Conservation (phyloP, 2,113 vertebrate genomes). For the Leiothrix lutea region DNA sequence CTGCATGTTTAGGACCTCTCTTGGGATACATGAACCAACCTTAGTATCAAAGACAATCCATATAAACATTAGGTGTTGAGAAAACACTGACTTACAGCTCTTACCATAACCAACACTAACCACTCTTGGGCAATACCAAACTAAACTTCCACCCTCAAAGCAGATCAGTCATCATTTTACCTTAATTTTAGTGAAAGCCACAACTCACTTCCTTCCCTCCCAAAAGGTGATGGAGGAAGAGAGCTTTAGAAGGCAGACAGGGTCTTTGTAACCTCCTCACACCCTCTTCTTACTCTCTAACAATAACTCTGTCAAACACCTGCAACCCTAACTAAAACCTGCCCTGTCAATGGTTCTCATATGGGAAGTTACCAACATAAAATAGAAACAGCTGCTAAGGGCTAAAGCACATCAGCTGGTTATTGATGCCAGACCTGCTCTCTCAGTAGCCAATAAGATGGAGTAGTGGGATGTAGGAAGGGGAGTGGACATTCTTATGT, state of each 20-base stretch:
- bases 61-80: neutral
- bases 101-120: neutral
- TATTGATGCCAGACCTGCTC: neutral
- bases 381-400: neutral
- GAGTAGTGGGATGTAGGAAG: neutral
- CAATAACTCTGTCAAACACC: neutral
- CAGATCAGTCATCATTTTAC: neutral
- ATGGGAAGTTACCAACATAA: neutral
- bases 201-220: neutral
- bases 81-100: neutral
- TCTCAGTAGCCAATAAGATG: neutral
- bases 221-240: neutral
- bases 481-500: neutral
- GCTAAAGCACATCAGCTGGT: neutral
- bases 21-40: neutral
- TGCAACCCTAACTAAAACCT: neutral
- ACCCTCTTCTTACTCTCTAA: neutral
- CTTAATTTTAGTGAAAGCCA: neutral
- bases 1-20: neutral
- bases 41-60: neutral
- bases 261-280: neutral
- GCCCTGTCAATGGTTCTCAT: neutral
- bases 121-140: neutral
- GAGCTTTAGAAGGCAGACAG: fast-evolving
- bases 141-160: neutral